Evolutionary conservation across 2,797 vertebrate species (phyloP), one percentile per base, ranked within the genome.

Genomic region (Hozukius guyotensis): DNA sequence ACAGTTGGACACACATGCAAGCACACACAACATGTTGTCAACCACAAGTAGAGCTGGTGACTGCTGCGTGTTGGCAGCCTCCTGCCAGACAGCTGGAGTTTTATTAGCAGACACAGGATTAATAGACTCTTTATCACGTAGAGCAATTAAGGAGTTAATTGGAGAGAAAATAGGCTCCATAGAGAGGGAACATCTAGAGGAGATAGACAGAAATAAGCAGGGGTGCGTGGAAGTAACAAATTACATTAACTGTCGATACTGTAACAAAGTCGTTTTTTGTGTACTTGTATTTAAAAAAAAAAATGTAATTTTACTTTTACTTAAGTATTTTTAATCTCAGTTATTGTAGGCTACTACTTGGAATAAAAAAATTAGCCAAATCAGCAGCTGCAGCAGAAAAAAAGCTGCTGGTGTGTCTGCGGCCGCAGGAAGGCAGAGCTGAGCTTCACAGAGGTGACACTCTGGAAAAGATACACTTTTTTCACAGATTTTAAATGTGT

Each of bases 81-180:
- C 77, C 72, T 64, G 72, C 65, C 79, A 91, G 83, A 91, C 91
- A 92, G 87, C 89, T 83, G 92, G 78, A 79, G 60, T 87, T 92
- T 93, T 92, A 93, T 92, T 85, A 90, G 76, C 80, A 91, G 89
- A 89, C 84, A 92, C 82, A 32, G 71, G 79, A 92, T 90, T 93
- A 88, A 93, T 91, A 85, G 89, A 91, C 78, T 90, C 82, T 92
- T 93, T 93, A 92, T 89, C 85, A 92, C 83, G 78, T 76, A 64
- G 56, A 89, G 85, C 89, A 91, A 92, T 94, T 90, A 90, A 85
- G 77, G 75, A 53, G 80, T 89, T 93, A 93, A 93, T 92, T 93
- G 86, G 82, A 92, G 86, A 85, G 82, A 88, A 93, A 93, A 93
- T 90, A 70, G 69, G 34, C 75, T 72, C 78, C 56, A 64, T 73